These are phyloP conservation scores for Dromaius novaehollandiae DNA, from an alignment of 2,113 vertebrate genomes.

Conservation along the genomic window DNA sequence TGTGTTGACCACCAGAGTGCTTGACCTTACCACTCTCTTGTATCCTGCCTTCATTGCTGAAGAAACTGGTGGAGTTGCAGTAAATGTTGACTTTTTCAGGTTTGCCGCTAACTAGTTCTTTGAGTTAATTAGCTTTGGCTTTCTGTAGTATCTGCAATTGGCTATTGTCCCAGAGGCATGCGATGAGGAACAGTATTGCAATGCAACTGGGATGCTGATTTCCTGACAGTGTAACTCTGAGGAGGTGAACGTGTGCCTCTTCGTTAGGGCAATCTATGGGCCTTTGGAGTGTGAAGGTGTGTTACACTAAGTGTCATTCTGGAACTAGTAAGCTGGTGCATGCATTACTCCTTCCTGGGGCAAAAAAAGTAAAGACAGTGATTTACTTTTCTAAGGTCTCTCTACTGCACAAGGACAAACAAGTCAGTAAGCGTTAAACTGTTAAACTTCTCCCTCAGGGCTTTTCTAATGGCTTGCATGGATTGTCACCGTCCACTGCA, in stretches of 20 bases:
- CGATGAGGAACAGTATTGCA: not conserved
- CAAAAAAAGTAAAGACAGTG: not conserved
- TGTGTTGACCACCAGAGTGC: not conserved
- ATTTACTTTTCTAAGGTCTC: not conserved
- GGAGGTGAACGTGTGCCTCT: not conserved
- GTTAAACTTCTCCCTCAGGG: not conserved
- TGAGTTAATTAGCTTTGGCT: not conserved
- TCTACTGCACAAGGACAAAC: not conserved
- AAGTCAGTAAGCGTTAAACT: not conserved
- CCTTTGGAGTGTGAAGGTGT: not conserved
- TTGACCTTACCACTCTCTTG: not conserved
- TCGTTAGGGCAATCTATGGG: not conserved
- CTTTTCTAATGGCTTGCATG: not conserved
- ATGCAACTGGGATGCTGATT: not conserved
- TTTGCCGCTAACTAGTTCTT: not conserved
- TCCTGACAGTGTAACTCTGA: not conserved
- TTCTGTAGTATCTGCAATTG: not conserved
- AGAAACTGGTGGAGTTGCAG: not conserved
- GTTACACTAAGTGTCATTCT: accelerated
- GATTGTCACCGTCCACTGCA: not conserved
- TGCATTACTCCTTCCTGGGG: not conserved
- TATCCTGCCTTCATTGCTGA: not conserved
- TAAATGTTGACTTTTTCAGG: accelerated
- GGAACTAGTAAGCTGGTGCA: not conserved
- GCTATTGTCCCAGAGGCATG: not conserved